phyloP scores from a whole-genome alignment of 2,797 vertebrate species.

The Anabacerthia variegaticeps region DNA sequence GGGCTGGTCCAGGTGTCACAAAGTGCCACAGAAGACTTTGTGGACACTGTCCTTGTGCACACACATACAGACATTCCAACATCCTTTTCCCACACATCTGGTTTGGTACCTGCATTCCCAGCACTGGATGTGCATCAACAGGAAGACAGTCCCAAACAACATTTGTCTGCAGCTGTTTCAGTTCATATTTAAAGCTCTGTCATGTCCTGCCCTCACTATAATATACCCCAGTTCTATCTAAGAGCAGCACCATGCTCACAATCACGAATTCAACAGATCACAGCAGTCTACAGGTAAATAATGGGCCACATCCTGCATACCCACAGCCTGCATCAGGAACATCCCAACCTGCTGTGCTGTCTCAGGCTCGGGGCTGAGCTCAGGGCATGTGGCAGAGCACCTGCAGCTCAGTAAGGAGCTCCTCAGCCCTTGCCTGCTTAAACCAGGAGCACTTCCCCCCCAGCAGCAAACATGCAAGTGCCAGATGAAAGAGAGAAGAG shows the following conservation, averaged over 20 bases:
- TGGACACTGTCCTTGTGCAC: fast-evolving
- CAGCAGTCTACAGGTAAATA: fast-evolving
- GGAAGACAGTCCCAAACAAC: neutral
- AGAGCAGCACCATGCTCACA: fast-evolving
- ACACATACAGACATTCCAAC: fast-evolving
- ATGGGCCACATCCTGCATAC: fast-evolving
- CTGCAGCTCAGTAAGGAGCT: fast-evolving
- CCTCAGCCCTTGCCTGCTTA: neutral
- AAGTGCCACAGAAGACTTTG: no score
- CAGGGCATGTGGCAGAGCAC: fast-evolving
- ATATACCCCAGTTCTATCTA: fast-evolving
- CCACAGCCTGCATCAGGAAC: fast-evolving
- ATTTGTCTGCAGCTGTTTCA: fast-evolving
- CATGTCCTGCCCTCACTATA: fast-evolving
- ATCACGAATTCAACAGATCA: fast-evolving
- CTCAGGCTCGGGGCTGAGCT: neutral
- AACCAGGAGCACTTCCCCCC: neutral
- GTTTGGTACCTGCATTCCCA: neutral
- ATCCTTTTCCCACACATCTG: fast-evolving
- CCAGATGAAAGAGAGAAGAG: neutral
- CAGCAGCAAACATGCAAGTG: fast-evolving
- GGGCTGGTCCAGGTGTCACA: neutral
- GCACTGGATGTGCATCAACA: fast-evolving
- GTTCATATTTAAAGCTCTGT: neutral
- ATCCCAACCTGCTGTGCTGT: fast-evolving